These are phyloP conservation scores for Neoniphon sammara DNA, from an alignment of 2,797 vertebrate genomes.

Conservation along the genomic window DNA sequence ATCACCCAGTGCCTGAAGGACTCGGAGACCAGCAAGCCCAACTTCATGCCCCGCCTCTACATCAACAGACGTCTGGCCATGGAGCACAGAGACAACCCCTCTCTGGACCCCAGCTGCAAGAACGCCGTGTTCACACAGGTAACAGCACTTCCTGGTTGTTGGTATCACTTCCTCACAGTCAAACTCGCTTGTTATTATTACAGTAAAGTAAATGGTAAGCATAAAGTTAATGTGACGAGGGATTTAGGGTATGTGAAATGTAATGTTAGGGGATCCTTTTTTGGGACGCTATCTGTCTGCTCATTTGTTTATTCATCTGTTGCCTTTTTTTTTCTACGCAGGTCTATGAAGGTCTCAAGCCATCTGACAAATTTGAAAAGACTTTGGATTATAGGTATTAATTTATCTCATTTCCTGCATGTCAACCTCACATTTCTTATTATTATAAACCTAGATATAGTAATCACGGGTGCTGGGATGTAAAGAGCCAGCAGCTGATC, in stretches of 20 bases:
- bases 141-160: conserved; percentile 13
- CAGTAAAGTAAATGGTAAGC: not conserved
- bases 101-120: conserved; percentile 91
- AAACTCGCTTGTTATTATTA: not conserved
- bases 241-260: not conserved
- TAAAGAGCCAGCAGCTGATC: not conserved
- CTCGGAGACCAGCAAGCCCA: conserved; percentile 96
- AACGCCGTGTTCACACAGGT: conserved; percentile 96
- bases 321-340: conserved; percentile 61
- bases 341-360: conserved; percentile 98
- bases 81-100: conserved; percentile 96
- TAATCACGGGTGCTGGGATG: not conserved
- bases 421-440: not conserved
- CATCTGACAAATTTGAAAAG: conserved; percentile 96
- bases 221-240: not conserved
- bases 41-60: conserved; percentile 96
- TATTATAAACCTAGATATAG: not conserved
- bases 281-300: not conserved
- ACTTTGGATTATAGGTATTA: conserved; percentile 94
- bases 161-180: not conserved
- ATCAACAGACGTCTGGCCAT: conserved; percentile 98
- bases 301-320: not conserved
- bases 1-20: conserved; percentile 97
- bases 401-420: not conserved
- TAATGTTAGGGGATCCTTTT: not conserved